Evolutionary conservation across 2,113 vertebrate genomes (phyloP), one percentile per base, ranked within the genome.

Genomic region (Malaclemys terrapin): DNA sequence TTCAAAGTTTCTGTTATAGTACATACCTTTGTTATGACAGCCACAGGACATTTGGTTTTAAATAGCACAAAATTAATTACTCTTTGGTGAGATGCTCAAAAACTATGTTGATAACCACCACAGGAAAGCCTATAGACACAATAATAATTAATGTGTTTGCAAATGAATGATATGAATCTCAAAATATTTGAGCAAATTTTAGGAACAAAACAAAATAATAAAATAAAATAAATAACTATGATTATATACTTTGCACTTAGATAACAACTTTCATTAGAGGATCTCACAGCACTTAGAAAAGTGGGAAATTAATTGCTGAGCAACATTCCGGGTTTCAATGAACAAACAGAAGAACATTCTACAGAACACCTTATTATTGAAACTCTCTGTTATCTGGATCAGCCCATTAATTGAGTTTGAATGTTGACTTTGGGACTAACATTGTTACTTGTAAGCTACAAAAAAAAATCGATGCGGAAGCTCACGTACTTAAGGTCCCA

Each of bases 301-400:
- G n/a, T 53, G 76, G 16, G 80, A 69, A 87, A 38, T 82, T 38
- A 80, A 2, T 80, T 38, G 31, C 50, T 78, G 87, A 76, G 24
- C 25, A 83, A 62, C 57, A 52, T 2, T 62, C 7, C 59, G 72
- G 42, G 62, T 35, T 75, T 88, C n/a, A 45, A 3, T 42, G 47
- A 91, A 82, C 35, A 88, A 65, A 65, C 3, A 84, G 38, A 2
- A 53, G 29, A 87, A 88, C 4, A n/a, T 76, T 76, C 3, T 12
- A 2, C 2, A 47, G 8, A 69, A 20, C 0, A 1, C 3, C 22
- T 25, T 65, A 91, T 91, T 85, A 82, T 54, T 17, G 0, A 0
- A 89, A 92, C 57, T 29, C 38, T 53, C 53, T 75, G 13, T 47
- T n/a, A 2, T 62, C 94, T 93, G 91, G 24, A 56, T 89, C n/a